Percentiles rank a stretch among this genome's conserved stretches.
These are phyloP conservation scores for Phocoena sinus DNA, from an alignment of 2,113 vertebrate species.

Conservation along the genomic window DNA sequence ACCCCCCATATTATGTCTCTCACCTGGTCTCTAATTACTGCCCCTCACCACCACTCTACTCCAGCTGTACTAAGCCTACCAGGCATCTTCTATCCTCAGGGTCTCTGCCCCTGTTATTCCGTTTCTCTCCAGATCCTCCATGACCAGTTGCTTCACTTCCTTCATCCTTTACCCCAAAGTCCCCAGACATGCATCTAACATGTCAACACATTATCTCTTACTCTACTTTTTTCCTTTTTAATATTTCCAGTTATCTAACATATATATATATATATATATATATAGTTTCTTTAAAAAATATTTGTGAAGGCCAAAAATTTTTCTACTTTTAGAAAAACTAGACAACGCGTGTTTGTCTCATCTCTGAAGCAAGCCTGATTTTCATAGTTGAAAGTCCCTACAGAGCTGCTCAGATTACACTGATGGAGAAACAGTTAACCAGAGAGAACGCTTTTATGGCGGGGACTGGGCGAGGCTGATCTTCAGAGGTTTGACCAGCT, in stretches of 20 bases:
- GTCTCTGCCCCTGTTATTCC: background rate
- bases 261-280: no score
- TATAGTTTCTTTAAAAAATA: background rate
- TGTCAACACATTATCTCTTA: background rate
- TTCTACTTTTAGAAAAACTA: background rate
- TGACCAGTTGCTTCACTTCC: background rate
- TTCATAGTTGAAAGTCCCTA: background rate
- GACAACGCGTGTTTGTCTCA: background rate
- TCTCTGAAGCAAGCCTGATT: background rate
- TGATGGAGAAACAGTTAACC: background rate
- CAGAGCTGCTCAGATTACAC: background rate
- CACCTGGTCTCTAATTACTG: background rate
- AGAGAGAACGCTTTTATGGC: background rate
- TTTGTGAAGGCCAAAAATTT: background rate
- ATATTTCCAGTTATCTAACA: background rate
- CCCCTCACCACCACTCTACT: background rate
- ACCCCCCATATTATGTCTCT: background rate
- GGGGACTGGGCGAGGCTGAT: background rate
- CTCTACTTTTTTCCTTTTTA: background rate
- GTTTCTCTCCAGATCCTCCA: background rate
- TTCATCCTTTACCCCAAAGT: background rate
- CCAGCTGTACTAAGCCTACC: no score
- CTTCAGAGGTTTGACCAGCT: background rate
- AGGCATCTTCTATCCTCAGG: background rate
- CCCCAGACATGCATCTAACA: background rate